A percentile compares a stretch with the other conserved stretches of the same genome.
These are phyloP conservation scores for Drosophila lowei DNA, from an alignment of 1,140 invertebrate species.

Conservation along the genomic window DNA sequence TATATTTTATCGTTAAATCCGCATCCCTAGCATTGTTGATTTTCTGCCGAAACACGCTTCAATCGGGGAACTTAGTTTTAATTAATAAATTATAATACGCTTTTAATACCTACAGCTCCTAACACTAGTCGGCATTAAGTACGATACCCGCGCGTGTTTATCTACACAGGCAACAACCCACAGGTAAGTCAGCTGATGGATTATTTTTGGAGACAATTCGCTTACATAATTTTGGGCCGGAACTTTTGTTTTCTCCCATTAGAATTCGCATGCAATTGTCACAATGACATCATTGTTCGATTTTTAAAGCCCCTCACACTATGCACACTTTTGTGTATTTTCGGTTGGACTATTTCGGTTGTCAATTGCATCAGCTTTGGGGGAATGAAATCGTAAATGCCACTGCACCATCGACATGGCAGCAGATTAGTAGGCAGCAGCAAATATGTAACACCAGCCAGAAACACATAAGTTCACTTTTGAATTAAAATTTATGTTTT, in stretches of 20 bases:
- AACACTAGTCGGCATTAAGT: constrained; percentile 25
- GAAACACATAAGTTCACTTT: background rate
- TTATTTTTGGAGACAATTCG: background rate
- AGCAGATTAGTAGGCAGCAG: background rate
- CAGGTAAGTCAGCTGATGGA: constrained; percentile 39
- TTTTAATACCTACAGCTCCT: background rate
- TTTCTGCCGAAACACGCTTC: too few relatives aligned
- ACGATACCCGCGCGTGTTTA: constrained; percentile 36
- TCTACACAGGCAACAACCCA: constrained; percentile 12
- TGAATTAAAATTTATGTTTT: constrained; percentile 56
- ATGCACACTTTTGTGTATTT: background rate
- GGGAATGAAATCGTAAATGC: background rate
- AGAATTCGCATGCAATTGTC: constrained; percentile 32
- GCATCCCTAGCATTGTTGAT: too few relatives aligned
- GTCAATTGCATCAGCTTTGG: constrained; percentile 17
- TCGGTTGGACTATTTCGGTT: background rate
- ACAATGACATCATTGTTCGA: constrained; percentile 57
- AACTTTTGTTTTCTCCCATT: constrained; percentile 39
- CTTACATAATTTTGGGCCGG: constrained; percentile 60
- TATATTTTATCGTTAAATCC: too few relatives aligned
- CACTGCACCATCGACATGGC: background rate
- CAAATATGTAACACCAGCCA: too few relatives aligned
- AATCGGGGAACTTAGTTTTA: background rate
- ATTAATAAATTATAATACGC: too few relatives aligned
- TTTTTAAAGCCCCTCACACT: constrained; percentile 16